phyloP scores from a whole-genome alignment of 2,888 invertebrate species.

The Hypsopygia costalis region DNA sequence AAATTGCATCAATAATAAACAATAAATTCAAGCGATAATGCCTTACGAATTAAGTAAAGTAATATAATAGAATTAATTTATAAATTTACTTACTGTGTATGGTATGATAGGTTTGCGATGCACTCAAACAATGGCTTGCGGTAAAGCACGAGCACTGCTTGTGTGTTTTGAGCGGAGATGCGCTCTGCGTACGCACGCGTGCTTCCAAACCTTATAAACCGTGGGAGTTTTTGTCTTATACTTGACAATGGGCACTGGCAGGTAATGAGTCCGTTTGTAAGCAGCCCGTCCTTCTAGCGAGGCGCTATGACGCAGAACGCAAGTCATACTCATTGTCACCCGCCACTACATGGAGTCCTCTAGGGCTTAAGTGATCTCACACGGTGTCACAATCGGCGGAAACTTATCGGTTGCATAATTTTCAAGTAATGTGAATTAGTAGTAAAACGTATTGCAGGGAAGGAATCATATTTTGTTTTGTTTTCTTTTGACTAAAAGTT shows the following conservation, averaged over 20 bases:
- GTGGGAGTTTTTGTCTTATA: conserved; percentile 76
- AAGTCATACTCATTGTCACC: conserved; percentile 55
- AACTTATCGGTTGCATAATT: not conserved
- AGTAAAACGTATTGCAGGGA: too few species aligned
- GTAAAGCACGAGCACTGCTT: conserved; percentile 48
- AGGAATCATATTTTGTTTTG: too few species aligned
- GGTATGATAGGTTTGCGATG: not conserved
- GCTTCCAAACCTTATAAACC: conserved; percentile 71
- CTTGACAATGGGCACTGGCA: conserved; percentile 73
- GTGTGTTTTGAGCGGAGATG: conserved; percentile 56
- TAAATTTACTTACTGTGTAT: not conserved
- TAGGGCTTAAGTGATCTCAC: conserved; percentile 9
- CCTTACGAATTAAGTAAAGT: too few species aligned
- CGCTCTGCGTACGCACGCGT: conserved; percentile 64
- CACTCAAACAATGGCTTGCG: conserved; percentile 16
- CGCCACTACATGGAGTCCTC: conserved; percentile 29
- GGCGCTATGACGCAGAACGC: conserved; percentile 61
- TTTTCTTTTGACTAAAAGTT: too few species aligned
- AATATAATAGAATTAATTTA: too few species aligned
- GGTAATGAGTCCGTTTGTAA: conserved; percentile 76
- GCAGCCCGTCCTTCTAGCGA: conserved; percentile 68
- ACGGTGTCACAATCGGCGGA: not conserved
- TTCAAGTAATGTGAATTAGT: too few species aligned
- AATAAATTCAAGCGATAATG: too few species aligned
- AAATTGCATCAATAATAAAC: too few species aligned